These are phyloP conservation scores for Ischnus inquisitorius DNA, from an alignment of 2,888 invertebrate species.

Conservation along the genomic window DNA sequence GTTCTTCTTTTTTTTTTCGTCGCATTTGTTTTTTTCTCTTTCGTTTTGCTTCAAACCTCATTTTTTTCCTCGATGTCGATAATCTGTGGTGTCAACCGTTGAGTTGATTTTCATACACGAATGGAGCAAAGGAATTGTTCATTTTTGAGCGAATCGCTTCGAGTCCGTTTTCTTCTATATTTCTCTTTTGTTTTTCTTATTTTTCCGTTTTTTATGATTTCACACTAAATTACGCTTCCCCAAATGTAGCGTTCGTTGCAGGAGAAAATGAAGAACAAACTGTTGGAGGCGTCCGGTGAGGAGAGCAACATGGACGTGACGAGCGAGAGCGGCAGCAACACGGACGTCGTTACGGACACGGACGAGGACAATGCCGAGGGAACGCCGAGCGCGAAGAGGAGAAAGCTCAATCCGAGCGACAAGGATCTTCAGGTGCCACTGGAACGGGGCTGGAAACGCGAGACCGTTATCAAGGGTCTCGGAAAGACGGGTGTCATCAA, in stretches of 20 bases:
- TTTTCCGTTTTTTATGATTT: constrained; percentile 78
- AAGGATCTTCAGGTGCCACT: constrained; percentile 83
- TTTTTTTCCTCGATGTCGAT: constrained; percentile 11
- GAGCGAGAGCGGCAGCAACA: constrained; percentile 84
- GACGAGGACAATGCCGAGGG: constrained; percentile 84
- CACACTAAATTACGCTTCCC: constrained; percentile 75
- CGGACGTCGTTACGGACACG: constrained; percentile 83
- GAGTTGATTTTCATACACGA: constrained; percentile 20
- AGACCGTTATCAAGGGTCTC: constrained; percentile 95
- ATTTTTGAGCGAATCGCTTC: constrained; percentile 13
- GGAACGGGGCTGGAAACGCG: constrained; percentile 94
- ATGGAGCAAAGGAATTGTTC: constrained; percentile 23
- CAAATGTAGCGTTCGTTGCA: constrained; percentile 83
- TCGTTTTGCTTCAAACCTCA: neutral
- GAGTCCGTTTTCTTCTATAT: constrained; percentile 33
- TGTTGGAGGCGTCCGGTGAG: constrained; percentile 83
- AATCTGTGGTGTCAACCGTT: constrained; percentile 14
- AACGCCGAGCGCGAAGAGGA: constrained; percentile 82
- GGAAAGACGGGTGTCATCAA: constrained; percentile 94
- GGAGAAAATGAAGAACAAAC: constrained; percentile 85
- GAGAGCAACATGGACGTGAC: constrained; percentile 85
- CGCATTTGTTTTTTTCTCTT: constrained; percentile 14
- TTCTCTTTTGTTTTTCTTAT: neutral
- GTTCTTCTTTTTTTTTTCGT: constrained; percentile 35
- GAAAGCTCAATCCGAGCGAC: constrained; percentile 83